Evolutionary conservation across 2,888 invertebrate genomes (phyloP), one percentile per base, ranked within the genome.

Genomic region (Aplocera efformata): DNA sequence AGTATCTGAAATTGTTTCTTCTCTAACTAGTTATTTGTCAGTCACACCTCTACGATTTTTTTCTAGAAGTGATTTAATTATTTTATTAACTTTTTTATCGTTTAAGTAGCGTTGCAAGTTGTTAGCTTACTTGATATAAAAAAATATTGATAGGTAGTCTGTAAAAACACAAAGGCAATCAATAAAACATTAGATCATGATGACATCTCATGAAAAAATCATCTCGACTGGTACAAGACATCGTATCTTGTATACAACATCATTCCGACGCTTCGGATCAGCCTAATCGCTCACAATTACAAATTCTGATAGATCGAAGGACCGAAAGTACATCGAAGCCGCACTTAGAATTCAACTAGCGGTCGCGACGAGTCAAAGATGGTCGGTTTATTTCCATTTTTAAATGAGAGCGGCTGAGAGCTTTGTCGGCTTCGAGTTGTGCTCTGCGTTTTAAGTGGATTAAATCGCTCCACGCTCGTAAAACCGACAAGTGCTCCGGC

Each of bases 371-470:
- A 85, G 77, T 84, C 84, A 86, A 84, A 86, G 86, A 88, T 85
- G 85, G 83, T 77, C 72, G 78, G 80, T 86, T 88, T 88, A 88
- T 86, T 88, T 88, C 86, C 86, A 88, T 88, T 88, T 88, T 86
- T 88, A 88, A 88, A 88, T 86, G 84, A 86, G 85, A 82, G 79
- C 84, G 84, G 78, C 84, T 82, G 82, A 86, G 86, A 86, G 86
- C 86, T 86, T 86, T 88, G 86, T 86, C 85, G 86, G 86, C 79
- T 76, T 63, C 57, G 80, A 85, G 86, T 79, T 85, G 85, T 86
- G 86, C 85, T 85, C 79, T 79, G 86, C 79, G 86, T 88, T 89
- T 88, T 88, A 89, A 89, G 88, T 89, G 89, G 89, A 88, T 88
- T 89, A 88, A 88, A 88, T 85, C 85, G 85, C 85, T 84, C 80